A percentile compares a stretch with the other conserved stretches of the same genome.
phyloP scores from a whole-genome alignment of 2,888 invertebrate species.

The Dynastes maya region DNA sequence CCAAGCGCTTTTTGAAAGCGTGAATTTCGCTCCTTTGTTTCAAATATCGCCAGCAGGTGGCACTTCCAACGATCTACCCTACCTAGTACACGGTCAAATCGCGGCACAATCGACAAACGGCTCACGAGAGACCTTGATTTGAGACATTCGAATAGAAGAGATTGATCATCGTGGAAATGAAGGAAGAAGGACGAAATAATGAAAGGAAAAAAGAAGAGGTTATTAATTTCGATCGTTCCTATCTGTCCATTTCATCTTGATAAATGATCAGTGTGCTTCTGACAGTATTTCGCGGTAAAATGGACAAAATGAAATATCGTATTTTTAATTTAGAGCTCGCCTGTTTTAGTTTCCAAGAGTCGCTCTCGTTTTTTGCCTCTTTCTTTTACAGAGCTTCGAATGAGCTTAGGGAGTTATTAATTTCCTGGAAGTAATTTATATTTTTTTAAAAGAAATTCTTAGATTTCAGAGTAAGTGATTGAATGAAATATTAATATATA shows the following conservation, averaged over 20 bases:
- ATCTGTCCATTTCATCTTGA: slow-evolving; percentile 21
- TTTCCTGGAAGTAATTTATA: too few species aligned
- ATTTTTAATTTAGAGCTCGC: background rate
- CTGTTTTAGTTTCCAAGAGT: background rate
- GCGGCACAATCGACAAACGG: background rate
- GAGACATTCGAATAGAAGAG: background rate
- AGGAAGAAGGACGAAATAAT: background rate
- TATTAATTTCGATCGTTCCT: slow-evolving; percentile 32
- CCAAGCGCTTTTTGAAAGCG: background rate
- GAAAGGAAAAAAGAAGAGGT: background rate
- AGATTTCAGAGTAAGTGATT: too few species aligned
- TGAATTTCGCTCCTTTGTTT: slow-evolving; percentile 11
- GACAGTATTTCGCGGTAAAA: slow-evolving; percentile 1
- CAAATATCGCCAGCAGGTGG: background rate
- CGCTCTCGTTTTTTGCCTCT: background rate
- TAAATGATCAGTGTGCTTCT: slow-evolving; percentile 9
- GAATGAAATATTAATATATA: too few species aligned
- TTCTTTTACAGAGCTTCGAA: too few species aligned
- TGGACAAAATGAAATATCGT: slow-evolving; percentile 7
- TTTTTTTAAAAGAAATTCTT: too few species aligned
- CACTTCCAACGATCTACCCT: background rate
- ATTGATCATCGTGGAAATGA: background rate
- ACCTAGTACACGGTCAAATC: background rate
- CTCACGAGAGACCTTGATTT: too few species aligned
- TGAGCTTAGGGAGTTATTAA: too few species aligned